These are phyloP conservation scores for Proisotoma minuta DNA, from an alignment of 2,888 invertebrate species.

Conservation along the genomic window DNA sequence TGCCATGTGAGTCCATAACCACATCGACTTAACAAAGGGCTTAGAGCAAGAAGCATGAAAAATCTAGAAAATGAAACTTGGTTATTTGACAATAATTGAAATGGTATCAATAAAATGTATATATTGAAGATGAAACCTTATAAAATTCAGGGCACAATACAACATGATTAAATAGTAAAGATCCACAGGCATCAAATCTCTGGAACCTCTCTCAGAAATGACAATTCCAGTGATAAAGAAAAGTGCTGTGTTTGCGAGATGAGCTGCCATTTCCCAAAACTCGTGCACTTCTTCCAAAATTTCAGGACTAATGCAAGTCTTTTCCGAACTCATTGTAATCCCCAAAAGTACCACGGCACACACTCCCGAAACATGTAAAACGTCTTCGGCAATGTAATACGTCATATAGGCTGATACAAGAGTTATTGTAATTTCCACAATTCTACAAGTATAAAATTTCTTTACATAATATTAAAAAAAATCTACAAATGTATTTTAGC, in stretches of 20 bases:
- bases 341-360: slow-evolving; percentile 54
- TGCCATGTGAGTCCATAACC: slow-evolving; percentile 61
- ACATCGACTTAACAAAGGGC: slow-evolving; percentile 55
- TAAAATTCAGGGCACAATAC: slow-evolving; percentile 51
- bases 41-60: slow-evolving; percentile 55
- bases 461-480: neutral
- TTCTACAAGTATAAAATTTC: neutral
- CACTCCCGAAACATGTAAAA: slow-evolving; percentile 51
- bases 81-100: too few relatives aligned
- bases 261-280: slow-evolving; percentile 51
- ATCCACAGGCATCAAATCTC: slow-evolving; percentile 54
- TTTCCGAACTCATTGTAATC: slow-evolving; percentile 52
- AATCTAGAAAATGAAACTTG: slow-evolving; percentile 47
- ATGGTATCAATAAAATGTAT: too few relatives aligned
- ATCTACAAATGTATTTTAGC: slow-evolving; percentile 47
- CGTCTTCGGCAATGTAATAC: slow-evolving; percentile 49
- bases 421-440: slow-evolving; percentile 52
- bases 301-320: slow-evolving; percentile 53
- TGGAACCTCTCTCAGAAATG: slow-evolving; percentile 56
- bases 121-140: slow-evolving; percentile 49
- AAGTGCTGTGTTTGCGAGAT: slow-evolving; percentile 57
- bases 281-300: slow-evolving; percentile 52
- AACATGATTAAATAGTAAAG: slow-evolving; percentile 55
- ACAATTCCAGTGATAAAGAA: slow-evolving; percentile 61
- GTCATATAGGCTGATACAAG: slow-evolving; percentile 52